Conservation (phyloP, 2,888 invertebrate genomes). For the Seladonia tumulorum region DNA sequence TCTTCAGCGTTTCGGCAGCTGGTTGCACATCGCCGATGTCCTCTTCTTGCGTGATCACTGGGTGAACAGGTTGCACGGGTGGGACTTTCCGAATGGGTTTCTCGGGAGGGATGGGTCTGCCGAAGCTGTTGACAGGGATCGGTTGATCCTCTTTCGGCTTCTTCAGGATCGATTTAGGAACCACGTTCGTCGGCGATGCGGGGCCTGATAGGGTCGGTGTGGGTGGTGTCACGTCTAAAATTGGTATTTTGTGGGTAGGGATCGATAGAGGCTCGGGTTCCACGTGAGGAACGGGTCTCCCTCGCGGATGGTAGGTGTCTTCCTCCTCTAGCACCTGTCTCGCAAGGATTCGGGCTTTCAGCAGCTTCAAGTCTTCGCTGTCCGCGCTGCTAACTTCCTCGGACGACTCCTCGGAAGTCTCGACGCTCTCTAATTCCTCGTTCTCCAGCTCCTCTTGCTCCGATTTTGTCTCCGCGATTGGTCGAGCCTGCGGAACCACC, state of each 20-base stretch:
- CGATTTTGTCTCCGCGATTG: not conserved
- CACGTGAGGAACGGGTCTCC: slow-evolving; percentile 71
- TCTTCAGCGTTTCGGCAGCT: slow-evolving; percentile 71
- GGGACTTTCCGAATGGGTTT: slow-evolving; percentile 75
- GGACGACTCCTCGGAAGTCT: slow-evolving; percentile 74
- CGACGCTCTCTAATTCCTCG: slow-evolving; percentile 72
- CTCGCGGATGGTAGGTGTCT: slow-evolving; percentile 81
- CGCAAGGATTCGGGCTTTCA: slow-evolving; percentile 79
- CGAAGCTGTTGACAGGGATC: slow-evolving; percentile 76
- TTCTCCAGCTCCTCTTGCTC: slow-evolving; percentile 46
- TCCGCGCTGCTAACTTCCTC: slow-evolving; percentile 76
- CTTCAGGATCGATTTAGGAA: slow-evolving; percentile 93
- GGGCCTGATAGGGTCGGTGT: slow-evolving; percentile 51
- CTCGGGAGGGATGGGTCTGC: slow-evolving; percentile 80
- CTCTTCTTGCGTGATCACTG: slow-evolving; percentile 8
- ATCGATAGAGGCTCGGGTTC: slow-evolving; percentile 62
- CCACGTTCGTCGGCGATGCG: slow-evolving; percentile 36
- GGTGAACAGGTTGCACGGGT: slow-evolving; percentile 37
- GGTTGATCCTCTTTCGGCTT: slow-evolving; percentile 83
- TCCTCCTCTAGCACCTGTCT: slow-evolving; percentile 78
- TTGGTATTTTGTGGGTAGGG: slow-evolving; percentile 58
- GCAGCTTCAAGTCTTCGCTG: slow-evolving; percentile 78
- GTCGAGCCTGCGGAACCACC: not conserved
- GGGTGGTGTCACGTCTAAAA: slow-evolving; percentile 48
- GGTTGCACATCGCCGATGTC: slow-evolving; percentile 53